Evolutionary conservation across 2,888 invertebrate genomes (phyloP), one percentile per base, ranked within the genome.

Genomic region (Trachelus iudaicus): DNA sequence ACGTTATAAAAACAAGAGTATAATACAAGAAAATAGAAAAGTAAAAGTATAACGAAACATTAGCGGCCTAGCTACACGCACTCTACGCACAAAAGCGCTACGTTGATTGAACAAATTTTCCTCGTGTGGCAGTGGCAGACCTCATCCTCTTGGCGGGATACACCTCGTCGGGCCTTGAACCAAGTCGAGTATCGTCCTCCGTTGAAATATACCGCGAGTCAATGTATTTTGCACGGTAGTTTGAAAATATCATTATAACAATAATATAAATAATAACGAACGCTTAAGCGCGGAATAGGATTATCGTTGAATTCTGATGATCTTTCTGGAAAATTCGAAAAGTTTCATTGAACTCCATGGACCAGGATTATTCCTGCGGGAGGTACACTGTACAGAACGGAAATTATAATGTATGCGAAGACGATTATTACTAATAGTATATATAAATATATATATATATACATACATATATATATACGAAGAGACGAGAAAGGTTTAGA

Each of bases 381-480:
- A 75, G 56, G 75, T 75, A 77, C 56, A 77, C 71, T 77, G 77
- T 77, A 77, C 75, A 79, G 77, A 75, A 75, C 69, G 75, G 40
- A 79, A 77, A 76, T 56, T 40, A 74, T 73, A 56, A 78, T 73
- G 77, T 33, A 34, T 77, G 71, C 73, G 56, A 37, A 40, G 31
- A 34, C 30, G 34, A 75, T 75, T 56, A 56, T 23, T 69, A 69
- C 69, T 33, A 31, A 69, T 69, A 69, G 69, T 30, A 69, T 69
- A 33, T 33, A 33, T 30, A 30, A 30, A 69, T 69, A 69, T 15
- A 40, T 40, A 40, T 23, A 56, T 23, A 40, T 2, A 40, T 56
- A 56, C 1, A 56, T 40, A 40, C 1, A 40, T 15, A 40, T 40
- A 56, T 40, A 56, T 56, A 56, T 23, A 23, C 23, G 23, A 56